A percentile compares a stretch with the other conserved stretches of the same genome.
phyloP scores from a whole-genome alignment of 2,113 vertebrate species.

The Antigone vipio region DNA sequence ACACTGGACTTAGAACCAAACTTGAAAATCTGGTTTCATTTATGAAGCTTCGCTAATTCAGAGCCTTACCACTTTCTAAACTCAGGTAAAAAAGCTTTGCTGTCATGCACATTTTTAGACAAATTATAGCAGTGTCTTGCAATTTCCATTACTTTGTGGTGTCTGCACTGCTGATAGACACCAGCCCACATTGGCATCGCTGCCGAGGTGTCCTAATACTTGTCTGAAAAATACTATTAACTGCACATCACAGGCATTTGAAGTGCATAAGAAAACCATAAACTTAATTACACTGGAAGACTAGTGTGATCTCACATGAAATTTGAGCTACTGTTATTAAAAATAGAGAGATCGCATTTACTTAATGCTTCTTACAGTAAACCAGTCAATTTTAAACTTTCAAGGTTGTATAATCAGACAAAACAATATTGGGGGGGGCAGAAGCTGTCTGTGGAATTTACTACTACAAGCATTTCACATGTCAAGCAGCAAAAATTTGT shows the following conservation, averaged over 20 bases:
- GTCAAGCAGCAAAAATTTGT: conserved; percentile 11
- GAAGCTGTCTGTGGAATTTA: conserved; percentile 12
- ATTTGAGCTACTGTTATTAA: conserved; percentile 72
- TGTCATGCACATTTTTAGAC: conserved; percentile 57
- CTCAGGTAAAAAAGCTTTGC: conserved; percentile 48
- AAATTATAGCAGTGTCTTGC: conserved; percentile 53
- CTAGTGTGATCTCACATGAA: conserved; percentile 70
- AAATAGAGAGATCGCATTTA: conserved; percentile 70
- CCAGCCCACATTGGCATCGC: conserved; percentile 27
- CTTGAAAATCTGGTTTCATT: conserved; percentile 19
- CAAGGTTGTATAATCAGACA: conserved; percentile 47
- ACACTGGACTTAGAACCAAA: not conserved
- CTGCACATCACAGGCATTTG: conserved; percentile 48
- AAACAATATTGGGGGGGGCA: conserved; percentile 1
- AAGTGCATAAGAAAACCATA: conserved; percentile 67
- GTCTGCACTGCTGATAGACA: conserved; percentile 52
- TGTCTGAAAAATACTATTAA: conserved; percentile 64
- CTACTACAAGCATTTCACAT: conserved; percentile 26
- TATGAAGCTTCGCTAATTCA: conserved; percentile 41
- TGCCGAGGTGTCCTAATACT: conserved; percentile 45
- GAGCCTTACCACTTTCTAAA: conserved; percentile 34
- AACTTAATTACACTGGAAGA: conserved; percentile 71
- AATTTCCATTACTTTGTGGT: conserved; percentile 60
- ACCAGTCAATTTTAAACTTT: conserved; percentile 66
- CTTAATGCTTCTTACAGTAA: conserved; percentile 71